These are phyloP conservation scores for Scomberomorus guttatus DNA, from an alignment of 2,797 vertebrate species.

Conservation along the genomic window DNA sequence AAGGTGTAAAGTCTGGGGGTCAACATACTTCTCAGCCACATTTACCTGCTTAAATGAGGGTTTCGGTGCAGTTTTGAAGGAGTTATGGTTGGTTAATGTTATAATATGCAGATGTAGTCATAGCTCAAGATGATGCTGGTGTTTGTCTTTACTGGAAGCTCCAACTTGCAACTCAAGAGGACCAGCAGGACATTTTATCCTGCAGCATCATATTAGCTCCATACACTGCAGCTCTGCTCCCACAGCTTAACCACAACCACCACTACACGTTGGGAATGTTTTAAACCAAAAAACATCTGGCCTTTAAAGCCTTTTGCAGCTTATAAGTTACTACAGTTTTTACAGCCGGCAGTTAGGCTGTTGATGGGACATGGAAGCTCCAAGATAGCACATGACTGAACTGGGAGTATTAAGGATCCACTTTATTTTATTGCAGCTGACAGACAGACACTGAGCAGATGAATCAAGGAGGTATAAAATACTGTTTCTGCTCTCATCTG, in stretches of 20 bases:
- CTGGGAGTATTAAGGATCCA: not conserved
- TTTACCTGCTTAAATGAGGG: no score
- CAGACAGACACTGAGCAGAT: not conserved
- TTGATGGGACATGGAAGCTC: not conserved
- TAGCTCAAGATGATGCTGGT: not conserved
- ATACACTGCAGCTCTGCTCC: not conserved
- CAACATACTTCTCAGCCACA: no score
- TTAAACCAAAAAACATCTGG: constrained; percentile 21
- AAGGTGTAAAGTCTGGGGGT: no score
- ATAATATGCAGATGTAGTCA: not conserved
- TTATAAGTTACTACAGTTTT: not conserved
- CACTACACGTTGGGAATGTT: not conserved
- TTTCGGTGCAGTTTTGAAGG: no score
- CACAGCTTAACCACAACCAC: not conserved
- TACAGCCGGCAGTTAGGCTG: not conserved
- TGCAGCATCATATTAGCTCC: constrained; percentile 5
- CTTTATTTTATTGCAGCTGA: not conserved
- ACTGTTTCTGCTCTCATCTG: not conserved
- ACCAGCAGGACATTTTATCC: not conserved
- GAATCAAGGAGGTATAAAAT: not conserved
- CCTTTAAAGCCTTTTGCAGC: constrained; percentile 9
- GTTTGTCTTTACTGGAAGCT: not conserved
- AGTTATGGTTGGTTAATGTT: not conserved
- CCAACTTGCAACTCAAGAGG: not conserved
- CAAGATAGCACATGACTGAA: not conserved